Base-by-base conservation (phyloP, 2,797 vertebrate genomes). In the Chloroceryle inda region DNA sequence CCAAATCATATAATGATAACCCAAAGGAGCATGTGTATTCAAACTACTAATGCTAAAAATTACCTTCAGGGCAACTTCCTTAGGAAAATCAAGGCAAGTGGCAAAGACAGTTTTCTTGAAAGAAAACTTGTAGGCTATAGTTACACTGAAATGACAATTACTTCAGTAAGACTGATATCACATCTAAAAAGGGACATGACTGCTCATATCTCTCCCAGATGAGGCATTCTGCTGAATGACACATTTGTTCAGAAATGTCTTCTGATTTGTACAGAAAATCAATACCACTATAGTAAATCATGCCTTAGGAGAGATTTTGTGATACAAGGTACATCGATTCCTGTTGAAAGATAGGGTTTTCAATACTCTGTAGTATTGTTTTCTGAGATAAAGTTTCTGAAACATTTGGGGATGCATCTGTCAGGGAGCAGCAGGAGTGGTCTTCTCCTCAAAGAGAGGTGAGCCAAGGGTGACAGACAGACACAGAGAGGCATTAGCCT, bases 241-340 rank as follows among this genome's bases (percentile, higher is more conserved):
- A 77, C 4, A 17, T 49, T 79, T 59, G 44, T 78, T 91, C 62
- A 87, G 71, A 55, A 85, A 38, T 14, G 27, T 68, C 55, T 94
- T 68, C 67, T 68, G 64, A 73, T 71, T 63, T 66, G 47, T 58
- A n/a, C 31, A 81, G 53, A 81, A 93, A 94, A 89, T 96, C 88
- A 93, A 86, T 92, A 74, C 66, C 42, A 11, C 26, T n/a, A 22
- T 17, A 83, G 26, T 83, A 79, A 92, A 84, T 81, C 5, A 71
- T 1, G 0, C 22, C 23, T 84, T 90, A 69, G 56, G 76, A 83
- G 63, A 71, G 40, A 82, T 88, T 91, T 72, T 59, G 22, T 52
- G 38, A 77, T 61, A 64, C 24, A 27, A 50, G 45, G 42, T 75
- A 91, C 50, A 84, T 79, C 0, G 8, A 91, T 67, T 82, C 56